Conservation (phyloP, 2,888 invertebrate genomes). For the Acleris cristana region DNA sequence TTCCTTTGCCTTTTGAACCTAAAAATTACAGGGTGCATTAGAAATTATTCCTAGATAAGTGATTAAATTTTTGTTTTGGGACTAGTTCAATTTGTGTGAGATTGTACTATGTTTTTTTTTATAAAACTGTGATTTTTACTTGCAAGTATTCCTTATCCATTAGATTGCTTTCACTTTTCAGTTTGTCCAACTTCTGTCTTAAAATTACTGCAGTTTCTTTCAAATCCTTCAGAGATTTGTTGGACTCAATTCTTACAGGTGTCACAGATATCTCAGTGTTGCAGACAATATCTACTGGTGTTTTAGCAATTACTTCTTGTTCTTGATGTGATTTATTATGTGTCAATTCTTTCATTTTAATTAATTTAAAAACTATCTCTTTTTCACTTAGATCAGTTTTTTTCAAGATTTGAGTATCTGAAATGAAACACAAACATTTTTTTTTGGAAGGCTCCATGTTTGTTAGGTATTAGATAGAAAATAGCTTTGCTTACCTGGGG, state of each 20-base stretch:
- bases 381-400: conserved; percentile 27
- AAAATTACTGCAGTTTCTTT: conserved; percentile 71
- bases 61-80: no score
- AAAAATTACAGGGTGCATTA: conserved; percentile 13
- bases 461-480: no score
- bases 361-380: conserved; percentile 25
- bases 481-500: conserved; percentile 48
- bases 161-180: conserved; percentile 72
- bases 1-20: conserved; percentile 71
- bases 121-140: conserved; percentile 46
- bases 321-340: conserved; percentile 8
- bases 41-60: not conserved
- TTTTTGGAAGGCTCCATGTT: not conserved
- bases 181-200: conserved; percentile 68
- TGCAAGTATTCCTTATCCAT: conserved; percentile 74
- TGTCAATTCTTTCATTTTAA: conserved; percentile 16
- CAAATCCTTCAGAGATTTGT: conserved; percentile 68
- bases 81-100: no score
- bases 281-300: conserved; percentile 10
- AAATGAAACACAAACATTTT: not conserved
- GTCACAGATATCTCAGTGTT: conserved; percentile 33
- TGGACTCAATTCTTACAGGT: conserved; percentile 48
- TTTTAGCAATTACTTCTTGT: conserved; percentile 24
- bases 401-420: conserved; percentile 16
- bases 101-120: no score